phyloP scores from a whole-genome alignment of 2,888 invertebrate species.

The Cryptocheilus praepositus region DNA sequence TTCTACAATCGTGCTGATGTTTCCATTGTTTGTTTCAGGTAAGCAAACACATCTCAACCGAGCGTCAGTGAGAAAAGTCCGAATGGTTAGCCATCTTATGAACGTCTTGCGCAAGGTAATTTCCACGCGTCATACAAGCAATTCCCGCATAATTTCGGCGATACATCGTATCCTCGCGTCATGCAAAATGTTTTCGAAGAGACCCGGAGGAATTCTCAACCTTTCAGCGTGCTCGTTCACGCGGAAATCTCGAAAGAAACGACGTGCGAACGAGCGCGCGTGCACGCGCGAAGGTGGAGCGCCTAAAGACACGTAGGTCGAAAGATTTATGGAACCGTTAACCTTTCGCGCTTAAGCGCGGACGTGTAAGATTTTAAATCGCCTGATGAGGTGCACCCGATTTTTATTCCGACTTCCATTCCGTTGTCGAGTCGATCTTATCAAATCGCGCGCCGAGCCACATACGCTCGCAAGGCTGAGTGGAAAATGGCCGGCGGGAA shows the following conservation, averaged over 20 bases:
- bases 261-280: conserved; percentile 27
- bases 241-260: conserved; percentile 40
- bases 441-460: neutral
- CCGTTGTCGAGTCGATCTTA: neutral
- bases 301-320: conserved; percentile 51
- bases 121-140: too few species aligned
- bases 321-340: conserved; percentile 55
- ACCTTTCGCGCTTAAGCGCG: conserved; percentile 53
- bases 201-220: conserved; percentile 53
- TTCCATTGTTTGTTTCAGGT: conserved; percentile 54
- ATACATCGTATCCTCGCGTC: neutral
- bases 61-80: neutral
- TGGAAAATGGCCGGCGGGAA: too few species aligned
- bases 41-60: conserved; percentile 40
- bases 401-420: neutral
- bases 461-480: too few species aligned
- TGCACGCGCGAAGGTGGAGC: conserved; percentile 20
- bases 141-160: too few species aligned
- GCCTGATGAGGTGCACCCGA: neutral
- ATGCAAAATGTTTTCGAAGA: conserved; percentile 14
- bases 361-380: conserved; percentile 9
- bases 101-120: too few species aligned
- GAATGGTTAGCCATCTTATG: too few species aligned
- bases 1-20: too few species aligned
- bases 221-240: conserved; percentile 39